A percentile compares a stretch with the other conserved stretches of the same genome.
phyloP scores from a whole-genome alignment of 2,888 invertebrate genomes.

The Cistogaster globosa region DNA sequence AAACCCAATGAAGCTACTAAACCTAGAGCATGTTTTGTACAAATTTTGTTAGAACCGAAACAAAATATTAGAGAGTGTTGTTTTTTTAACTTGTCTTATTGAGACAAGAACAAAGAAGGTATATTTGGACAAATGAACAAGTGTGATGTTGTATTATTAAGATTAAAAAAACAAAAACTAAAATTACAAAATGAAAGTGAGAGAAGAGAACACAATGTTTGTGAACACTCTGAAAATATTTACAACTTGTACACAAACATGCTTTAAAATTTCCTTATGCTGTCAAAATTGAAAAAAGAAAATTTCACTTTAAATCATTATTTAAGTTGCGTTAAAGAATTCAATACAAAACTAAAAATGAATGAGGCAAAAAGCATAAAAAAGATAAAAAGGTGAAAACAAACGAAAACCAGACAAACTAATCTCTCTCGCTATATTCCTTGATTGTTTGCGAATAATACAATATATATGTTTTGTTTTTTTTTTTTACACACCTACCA shows the following conservation, averaged over 20 bases:
- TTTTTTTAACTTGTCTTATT: conserved; percentile 60
- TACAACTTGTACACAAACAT: conserved; percentile 66
- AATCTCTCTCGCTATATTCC: conserved; percentile 76
- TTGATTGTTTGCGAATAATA: conserved; percentile 77
- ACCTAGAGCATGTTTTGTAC: conserved; percentile 68
- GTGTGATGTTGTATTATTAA: conserved; percentile 71
- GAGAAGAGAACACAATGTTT: conserved; percentile 52
- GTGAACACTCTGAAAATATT: conserved; percentile 66
- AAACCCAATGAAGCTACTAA: conserved; percentile 88
- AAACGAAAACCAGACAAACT: conserved; percentile 71
- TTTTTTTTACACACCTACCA: conserved; percentile 3
- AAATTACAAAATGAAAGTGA: conserved; percentile 47
- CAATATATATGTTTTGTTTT: conserved; percentile 61
- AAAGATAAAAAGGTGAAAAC: conserved; percentile 58
- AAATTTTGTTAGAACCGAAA: conserved; percentile 65
- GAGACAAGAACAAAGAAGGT: conserved; percentile 43
- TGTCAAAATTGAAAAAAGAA: conserved; percentile 31
- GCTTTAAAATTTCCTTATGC: conserved; percentile 45
- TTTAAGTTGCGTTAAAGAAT: conserved; percentile 55
- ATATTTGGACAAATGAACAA: conserved; percentile 66
- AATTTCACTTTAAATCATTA: conserved; percentile 31
- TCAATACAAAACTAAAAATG: conserved; percentile 56
- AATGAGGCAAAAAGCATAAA: conserved; percentile 54
- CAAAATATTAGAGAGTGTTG: conserved; percentile 73
- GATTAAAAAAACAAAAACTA: conserved; percentile 31